Evolutionary conservation across 2,797 vertebrate species (phyloP).

Genomic region (Oreochromis mossambicus): DNA sequence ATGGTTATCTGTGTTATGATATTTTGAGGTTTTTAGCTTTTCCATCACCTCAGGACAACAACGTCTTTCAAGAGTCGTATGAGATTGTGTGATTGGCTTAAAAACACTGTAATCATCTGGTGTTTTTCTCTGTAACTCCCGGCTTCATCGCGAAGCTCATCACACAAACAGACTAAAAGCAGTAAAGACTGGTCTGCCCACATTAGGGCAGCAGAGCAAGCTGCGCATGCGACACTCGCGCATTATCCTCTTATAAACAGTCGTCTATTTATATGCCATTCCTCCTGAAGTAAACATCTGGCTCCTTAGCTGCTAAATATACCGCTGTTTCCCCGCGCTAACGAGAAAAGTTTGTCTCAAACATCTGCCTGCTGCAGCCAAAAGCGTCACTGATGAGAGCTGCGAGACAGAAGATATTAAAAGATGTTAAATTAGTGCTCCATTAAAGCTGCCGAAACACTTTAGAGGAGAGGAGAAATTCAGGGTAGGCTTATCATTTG

Average conservation of each 20-base stretch:
- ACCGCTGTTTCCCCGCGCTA: neutral
- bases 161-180: neutral
- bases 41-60: neutral
- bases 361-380: neutral
- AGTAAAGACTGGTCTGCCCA: neutral
- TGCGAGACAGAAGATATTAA: neutral
- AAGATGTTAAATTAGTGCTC: neutral
- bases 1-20: neutral
- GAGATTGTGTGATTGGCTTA: neutral
- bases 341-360: neutral
- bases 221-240: neutral
- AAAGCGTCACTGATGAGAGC: neutral
- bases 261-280: fast-evolving
- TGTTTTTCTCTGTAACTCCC: neutral
- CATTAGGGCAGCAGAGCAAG: neutral
- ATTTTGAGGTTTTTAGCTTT: neutral
- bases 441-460: neutral
- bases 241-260: neutral
- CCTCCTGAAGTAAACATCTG: neutral
- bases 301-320: neutral
- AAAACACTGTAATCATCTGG: neutral
- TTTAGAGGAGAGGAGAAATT: neutral
- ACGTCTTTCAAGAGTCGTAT: neutral
- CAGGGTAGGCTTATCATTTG: neutral
- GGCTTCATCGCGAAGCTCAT: neutral